A percentile compares a stretch with the other conserved stretches of the same genome.
Conservation (phyloP, 2,113 vertebrate species). For the Melanostigma gelatinosum region DNA sequence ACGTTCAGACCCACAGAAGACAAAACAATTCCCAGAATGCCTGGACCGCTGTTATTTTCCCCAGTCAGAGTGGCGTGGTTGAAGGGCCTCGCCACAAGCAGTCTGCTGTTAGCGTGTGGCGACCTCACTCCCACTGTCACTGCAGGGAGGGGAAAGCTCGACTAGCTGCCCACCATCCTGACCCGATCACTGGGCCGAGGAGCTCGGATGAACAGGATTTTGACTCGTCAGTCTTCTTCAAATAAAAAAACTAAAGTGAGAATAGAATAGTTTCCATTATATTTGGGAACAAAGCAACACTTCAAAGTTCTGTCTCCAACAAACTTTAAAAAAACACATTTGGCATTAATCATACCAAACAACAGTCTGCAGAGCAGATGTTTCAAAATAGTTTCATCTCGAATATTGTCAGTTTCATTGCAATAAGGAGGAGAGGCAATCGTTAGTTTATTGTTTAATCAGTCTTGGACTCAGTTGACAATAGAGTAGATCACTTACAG, state of each 20-base stretch:
- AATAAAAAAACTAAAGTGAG: neutral
- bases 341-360: neutral
- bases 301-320: neutral
- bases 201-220: neutral
- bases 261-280: neutral
- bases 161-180: conserved; percentile 7
- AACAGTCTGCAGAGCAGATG: neutral
- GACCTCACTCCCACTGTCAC: conserved; percentile 25
- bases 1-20: conserved; percentile 61
- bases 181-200: neutral
- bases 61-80: conserved; percentile 50
- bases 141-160: conserved; percentile 1
- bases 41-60: conserved; percentile 65
- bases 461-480: conserved; percentile 74
- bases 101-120: conserved; percentile 48
- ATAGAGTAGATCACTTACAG: conserved; percentile 71
- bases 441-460: conserved; percentile 81
- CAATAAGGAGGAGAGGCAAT: conserved; percentile 11
- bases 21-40: conserved; percentile 71
- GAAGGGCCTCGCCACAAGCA: conserved; percentile 49
- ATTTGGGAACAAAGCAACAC: neutral
- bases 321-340: neutral
- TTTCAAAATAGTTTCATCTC: neutral
- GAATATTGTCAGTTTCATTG: neutral
- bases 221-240: neutral